Conservation (phyloP, 2,797 vertebrate genomes). For the Eurystomus glaucurus region DNA sequence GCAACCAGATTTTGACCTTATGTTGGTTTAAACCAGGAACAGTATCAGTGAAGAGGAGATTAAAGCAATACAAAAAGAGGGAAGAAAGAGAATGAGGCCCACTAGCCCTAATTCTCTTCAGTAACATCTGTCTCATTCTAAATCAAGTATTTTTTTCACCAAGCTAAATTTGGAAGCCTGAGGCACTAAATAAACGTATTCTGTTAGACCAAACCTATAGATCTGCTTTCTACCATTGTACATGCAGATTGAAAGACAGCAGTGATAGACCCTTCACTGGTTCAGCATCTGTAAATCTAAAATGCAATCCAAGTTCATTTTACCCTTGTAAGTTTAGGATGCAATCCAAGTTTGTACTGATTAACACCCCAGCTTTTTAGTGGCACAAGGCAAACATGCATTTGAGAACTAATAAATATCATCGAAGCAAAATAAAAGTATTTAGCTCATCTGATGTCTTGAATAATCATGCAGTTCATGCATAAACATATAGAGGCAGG, state of each 20-base stretch:
- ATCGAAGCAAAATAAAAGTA: conserved; percentile 50
- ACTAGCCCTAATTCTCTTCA: not conserved
- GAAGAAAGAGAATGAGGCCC: not conserved
- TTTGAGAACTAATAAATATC: conserved; percentile 55
- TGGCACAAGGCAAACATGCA: conserved; percentile 1
- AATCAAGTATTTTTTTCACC: conserved; percentile 7
- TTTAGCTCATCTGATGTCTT: conserved; percentile 22
- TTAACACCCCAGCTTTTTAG: not conserved
- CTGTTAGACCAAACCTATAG: not conserved
- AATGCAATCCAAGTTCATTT: not conserved
- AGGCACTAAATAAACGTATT: not conserved
- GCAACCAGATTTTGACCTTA: not conserved
- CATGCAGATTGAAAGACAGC: not conserved
- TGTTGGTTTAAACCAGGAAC: not conserved
- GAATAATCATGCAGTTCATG: conserved; percentile 43
- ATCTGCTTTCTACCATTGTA: not conserved
- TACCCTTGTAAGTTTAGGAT: not conserved
- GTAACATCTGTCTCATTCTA: conserved; percentile 36
- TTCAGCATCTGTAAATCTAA: not conserved
- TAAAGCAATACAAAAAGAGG: not conserved
- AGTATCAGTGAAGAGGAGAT: conserved; percentile 5
- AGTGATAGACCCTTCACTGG: not conserved
- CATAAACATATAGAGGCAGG: conserved; percentile 24
- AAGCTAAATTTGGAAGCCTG: not conserved
- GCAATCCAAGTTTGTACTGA: not conserved